Evolutionary conservation across 2,797 vertebrate genomes (phyloP).

Genomic region (Eidolon dupreanum): DNA sequence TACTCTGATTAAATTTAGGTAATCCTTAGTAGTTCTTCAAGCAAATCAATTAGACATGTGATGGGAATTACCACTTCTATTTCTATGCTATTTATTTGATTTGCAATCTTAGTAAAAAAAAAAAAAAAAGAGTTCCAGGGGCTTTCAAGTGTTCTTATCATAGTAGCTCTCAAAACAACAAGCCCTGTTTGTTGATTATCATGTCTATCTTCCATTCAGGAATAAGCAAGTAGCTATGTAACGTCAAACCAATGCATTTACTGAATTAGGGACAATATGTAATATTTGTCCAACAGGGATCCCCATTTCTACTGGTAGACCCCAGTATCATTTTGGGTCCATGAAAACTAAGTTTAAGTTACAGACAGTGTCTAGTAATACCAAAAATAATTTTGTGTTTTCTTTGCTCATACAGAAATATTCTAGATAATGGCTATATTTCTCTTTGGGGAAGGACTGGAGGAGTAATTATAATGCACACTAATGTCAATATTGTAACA

Average conservation of each 20-base stretch:
- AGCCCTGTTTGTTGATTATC: neutral
- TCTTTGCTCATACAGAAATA: neutral
- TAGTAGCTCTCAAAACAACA: neutral
- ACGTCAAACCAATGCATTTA: neutral
- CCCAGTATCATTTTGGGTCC: neutral
- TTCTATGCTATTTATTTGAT: neutral
- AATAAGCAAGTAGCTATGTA: neutral
- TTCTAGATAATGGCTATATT: neutral
- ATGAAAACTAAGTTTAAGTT: neutral
- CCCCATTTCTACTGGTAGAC: neutral
- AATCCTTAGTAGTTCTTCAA: neutral
- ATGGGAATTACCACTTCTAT: neutral
- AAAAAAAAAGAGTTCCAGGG: neutral
- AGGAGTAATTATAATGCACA: neutral
- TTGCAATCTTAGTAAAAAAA: neutral
- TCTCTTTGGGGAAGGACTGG: neutral
- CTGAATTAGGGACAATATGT: neutral
- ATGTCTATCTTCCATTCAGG: neutral
- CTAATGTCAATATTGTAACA: neutral
- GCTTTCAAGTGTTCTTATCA: neutral
- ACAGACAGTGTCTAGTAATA: neutral
- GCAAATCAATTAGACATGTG: neutral
- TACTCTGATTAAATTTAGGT: neutral
- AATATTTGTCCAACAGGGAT: neutral
- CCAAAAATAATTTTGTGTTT: neutral